Base-by-base conservation (phyloP, 2,888 invertebrate genomes). In the Zaprionus bogoriensis region DNA sequence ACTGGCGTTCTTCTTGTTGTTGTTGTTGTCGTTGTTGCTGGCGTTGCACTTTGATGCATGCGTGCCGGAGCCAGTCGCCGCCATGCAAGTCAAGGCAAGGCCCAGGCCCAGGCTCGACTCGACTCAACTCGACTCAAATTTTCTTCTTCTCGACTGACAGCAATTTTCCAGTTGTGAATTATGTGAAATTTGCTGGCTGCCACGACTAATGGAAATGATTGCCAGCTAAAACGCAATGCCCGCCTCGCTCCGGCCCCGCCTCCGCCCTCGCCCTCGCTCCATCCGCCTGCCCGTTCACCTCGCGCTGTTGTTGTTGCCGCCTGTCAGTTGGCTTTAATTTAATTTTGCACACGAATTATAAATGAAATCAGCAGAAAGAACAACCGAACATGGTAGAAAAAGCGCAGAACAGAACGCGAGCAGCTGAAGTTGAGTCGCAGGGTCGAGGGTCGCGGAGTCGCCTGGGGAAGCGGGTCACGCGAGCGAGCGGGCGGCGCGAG, bases 131-230 rank as follows among this genome's bases (percentile, higher is more conserved):
- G 59, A 71, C 55, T 64, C 63, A 69, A 75, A 66, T 69, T 75
- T 78, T 77, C 72, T 77, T 77, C 75, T 77, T 69, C 63, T 68
- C 32, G 32, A 67, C 78, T 79, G 81, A 81, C 81, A 81, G 81
- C 81, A 81, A 81, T 81, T 81, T 81, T 82, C 82, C 79, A 85
- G 85, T 85, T 85, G 82, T 84, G 85, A 80, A 82, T 80, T 84
- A 80, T 80, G 82, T 80, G 80, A 80, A 80, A 82, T 80, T 82
- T 74, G 72, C 78, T 75, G 73, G 66, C 78, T 81, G 81, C 82
- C 79, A 79, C 60, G 67, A 74, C 82, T 84, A 80, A 80, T 80
- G 80, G 82, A 78, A 82, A 84, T 80, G 80, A 80, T 80, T 80
- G 80, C 80, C 79, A 78, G 82, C 85, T 74, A 84, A 80, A 81